A percentile compares a stretch with the other conserved stretches of the same genome.
Conservation (phyloP, 2,888 invertebrate genomes). For the Hipparchia semele region DNA sequence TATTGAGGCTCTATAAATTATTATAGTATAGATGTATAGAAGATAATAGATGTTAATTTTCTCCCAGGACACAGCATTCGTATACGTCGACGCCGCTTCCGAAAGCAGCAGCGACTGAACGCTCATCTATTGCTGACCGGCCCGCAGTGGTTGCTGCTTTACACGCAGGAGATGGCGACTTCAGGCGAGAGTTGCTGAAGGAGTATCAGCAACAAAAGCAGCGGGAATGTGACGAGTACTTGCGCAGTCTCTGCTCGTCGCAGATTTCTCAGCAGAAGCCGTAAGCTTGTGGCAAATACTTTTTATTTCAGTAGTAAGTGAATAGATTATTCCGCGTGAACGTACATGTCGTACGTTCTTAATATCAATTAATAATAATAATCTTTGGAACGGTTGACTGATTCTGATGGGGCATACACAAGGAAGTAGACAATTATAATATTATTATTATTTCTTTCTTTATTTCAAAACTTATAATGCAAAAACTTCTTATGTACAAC, state of each 20-base stretch:
- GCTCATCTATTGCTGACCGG: slow-evolving; percentile 62
- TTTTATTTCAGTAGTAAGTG: no score
- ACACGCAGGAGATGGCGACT: slow-evolving; percentile 64
- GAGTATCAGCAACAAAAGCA: slow-evolving; percentile 92
- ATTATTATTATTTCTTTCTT: no score
- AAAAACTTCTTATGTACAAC: no score
- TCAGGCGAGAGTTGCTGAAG: slow-evolving; percentile 87
- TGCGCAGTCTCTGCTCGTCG: slow-evolving; percentile 71
- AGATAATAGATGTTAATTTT: neutral
- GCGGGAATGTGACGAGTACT: slow-evolving; percentile 80
- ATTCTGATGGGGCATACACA: no score
- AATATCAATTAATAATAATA: no score
- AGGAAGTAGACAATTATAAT: no score
- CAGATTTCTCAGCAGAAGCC: slow-evolving; percentile 68
- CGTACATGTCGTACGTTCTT: no score
- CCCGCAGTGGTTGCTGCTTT: slow-evolving; percentile 47
- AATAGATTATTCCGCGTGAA: no score
- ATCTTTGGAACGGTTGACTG: no score
- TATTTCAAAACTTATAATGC: no score
- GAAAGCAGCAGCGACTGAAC: slow-evolving; percentile 86
- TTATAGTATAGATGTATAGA: no score
- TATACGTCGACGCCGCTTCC: slow-evolving; percentile 85
- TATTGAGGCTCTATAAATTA: no score
- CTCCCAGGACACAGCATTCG: slow-evolving; percentile 81
- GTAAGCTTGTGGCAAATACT: slow-evolving; percentile 53